These are phyloP conservation scores for Coptodon rendalli DNA, from an alignment of 2,113 vertebrate species.

Conservation along the genomic window DNA sequence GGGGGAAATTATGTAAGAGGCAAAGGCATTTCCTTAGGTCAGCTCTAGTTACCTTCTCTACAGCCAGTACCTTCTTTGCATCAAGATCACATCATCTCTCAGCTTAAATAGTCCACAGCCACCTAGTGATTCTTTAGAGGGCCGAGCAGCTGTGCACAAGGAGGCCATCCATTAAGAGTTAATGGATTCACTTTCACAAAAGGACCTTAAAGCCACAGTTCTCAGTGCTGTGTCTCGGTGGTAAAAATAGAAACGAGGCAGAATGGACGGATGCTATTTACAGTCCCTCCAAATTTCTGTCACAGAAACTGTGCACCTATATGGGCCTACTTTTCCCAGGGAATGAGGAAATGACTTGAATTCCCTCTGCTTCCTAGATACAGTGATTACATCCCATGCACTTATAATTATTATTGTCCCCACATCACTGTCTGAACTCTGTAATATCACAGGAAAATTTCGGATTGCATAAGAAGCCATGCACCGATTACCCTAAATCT, in stretches of 20 bases:
- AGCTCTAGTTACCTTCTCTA: conserved; percentile 5
- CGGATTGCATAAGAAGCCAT: conserved; percentile 36
- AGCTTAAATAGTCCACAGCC: conserved; percentile 25
- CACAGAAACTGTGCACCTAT: conserved; percentile 53
- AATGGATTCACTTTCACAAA: conserved; percentile 74
- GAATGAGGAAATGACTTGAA: conserved; percentile 2
- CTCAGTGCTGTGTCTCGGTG: conserved; percentile 56
- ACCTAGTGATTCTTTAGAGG: conserved; percentile 29
- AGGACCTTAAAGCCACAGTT: conserved; percentile 73
- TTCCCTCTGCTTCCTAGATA: conserved; percentile 34
- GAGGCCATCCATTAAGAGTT: conserved; percentile 68
- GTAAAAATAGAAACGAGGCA: conserved; percentile 74
- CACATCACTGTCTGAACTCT: conserved; percentile 8
- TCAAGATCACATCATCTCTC: conserved; percentile 15
- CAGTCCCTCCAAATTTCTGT: conserved; percentile 67
- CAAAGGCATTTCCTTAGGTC: conserved; percentile 19
- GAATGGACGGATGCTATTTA: conserved; percentile 69
- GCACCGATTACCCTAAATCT: conserved; percentile 29
- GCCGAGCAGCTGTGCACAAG: conserved; percentile 51
- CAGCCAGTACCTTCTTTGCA: conserved; percentile 11
- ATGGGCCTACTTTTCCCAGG: conserved; percentile 6
- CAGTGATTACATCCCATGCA: conserved; percentile 61
- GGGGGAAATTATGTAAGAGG: conserved; percentile 24
- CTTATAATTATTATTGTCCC: conserved; percentile 59
- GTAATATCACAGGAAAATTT: conserved; percentile 40